Conservation (phyloP, 2,113 vertebrate species). For the Rhinoptilus africanus region DNA sequence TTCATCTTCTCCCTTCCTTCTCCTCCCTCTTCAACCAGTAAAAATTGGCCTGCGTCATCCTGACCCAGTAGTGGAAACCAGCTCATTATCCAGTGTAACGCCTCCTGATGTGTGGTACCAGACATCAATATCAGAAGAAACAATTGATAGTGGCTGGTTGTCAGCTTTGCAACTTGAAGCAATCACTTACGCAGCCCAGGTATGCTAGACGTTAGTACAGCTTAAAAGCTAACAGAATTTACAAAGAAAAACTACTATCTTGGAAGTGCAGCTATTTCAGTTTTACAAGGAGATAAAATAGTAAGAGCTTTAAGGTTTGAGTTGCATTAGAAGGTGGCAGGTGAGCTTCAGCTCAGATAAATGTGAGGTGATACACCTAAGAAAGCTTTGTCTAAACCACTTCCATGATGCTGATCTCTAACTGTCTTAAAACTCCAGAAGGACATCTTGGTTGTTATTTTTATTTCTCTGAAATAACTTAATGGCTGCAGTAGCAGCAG, state of each 20-base stretch:
- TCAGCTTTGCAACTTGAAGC: slow-evolving; percentile 97
- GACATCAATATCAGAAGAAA: slow-evolving; percentile 92
- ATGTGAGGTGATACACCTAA: not conserved
- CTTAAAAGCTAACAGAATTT: not conserved
- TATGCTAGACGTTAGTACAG: slow-evolving; percentile 19
- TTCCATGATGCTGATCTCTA: not conserved
- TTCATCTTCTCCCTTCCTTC: not conserved
- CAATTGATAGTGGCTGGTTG: slow-evolving; percentile 91
- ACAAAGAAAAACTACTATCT: not conserved
- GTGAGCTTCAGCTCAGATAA: not conserved
- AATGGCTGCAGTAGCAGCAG: not conserved
- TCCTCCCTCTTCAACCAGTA: slow-evolving; percentile 70
- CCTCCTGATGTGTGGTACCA: slow-evolving; percentile 98
- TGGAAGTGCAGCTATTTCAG: not conserved
- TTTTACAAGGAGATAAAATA: not conserved
- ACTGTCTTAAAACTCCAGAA: not conserved
- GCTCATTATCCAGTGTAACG: slow-evolving; percentile 93
- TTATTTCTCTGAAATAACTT: not conserved
- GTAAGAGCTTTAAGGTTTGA: not conserved
- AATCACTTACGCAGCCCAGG: slow-evolving; percentile 95
- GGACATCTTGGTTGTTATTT: not conserved
- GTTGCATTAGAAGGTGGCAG: not conserved
- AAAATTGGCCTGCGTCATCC: slow-evolving; percentile 93
- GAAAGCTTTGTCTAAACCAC: not conserved
- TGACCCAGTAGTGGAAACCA: slow-evolving; percentile 97